Base-by-base conservation (phyloP, 1,140 invertebrate genomes). In the Zophobas atratus region DNA sequence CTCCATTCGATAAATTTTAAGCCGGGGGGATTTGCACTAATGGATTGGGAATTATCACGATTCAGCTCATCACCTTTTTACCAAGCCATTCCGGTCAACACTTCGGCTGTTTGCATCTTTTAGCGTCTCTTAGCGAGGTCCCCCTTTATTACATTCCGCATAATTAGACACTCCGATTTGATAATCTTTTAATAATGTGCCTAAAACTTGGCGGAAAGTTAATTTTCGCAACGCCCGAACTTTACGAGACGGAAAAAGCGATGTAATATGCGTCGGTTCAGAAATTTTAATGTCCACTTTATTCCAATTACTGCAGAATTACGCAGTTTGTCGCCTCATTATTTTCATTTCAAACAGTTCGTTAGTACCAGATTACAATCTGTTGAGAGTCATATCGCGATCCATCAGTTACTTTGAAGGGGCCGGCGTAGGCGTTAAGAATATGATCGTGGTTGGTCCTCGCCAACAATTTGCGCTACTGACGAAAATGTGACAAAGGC, bases 21-120 rank as follows among this genome's bases (percentile, higher is more conserved):
- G 38, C 60, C 39, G 60, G 39, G 2, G 60, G 60, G 39, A 67
- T 67, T 67, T 67, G 60, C 6, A 67, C 60, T 67, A 67, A 67
- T 67, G 60, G 60, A 67, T 43, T 67, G 60, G 60, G 60, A 67
- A 67, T 67, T 67, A 67, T 41, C 8, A 48, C 8, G 60, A 67
- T 67, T 46, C 38, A 67, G 20, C 39, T 67, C 60, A 67, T 67
- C 60, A 67, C 60, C 38, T 67, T 67, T 67, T 67, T 67, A 67
- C 38, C 6, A 67, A 32, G 2, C 60, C 38, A 39, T 63, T 60
- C 35, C 57, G 57, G 57, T 39, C 57, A 43, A 67, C 60, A 67
- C 60, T 67, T 67, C 6, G 6, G 60, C n/a, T 67, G 38, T 67
- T 67, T 67, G 39, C 38, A 67, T 67, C 60, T 67, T 67, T 63